Evolutionary conservation across 1,140 invertebrate species (phyloP).

Genomic region (Sitodiplosis mosellana): DNA sequence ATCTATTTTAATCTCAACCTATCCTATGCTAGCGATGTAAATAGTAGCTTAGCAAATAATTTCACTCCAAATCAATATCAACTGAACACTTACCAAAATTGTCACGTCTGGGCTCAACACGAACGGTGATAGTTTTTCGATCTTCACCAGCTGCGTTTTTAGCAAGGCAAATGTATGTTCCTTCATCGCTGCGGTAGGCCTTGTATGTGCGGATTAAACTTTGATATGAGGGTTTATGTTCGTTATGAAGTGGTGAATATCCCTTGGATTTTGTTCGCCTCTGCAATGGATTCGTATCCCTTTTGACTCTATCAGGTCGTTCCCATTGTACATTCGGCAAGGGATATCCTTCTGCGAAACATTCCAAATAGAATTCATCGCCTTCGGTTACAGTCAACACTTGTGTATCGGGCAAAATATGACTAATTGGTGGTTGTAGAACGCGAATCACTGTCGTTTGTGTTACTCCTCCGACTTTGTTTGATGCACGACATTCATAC

Average conservation of each 20-base stretch:
- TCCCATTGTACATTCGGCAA: slow-evolving; percentile 52
- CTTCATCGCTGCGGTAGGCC: slow-evolving; percentile 37
- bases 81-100: slow-evolving; percentile 18
- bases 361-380: slow-evolving; percentile 45
- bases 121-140: slow-evolving; percentile 47
- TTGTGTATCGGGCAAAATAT: slow-evolving; percentile 31
- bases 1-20: too few species aligned
- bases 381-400: slow-evolving; percentile 31
- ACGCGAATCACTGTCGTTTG: slow-evolving; percentile 47
- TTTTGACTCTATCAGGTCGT: too few species aligned
- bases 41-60: not conserved
- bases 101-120: slow-evolving; percentile 35
- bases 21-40: too few species aligned
- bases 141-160: slow-evolving; percentile 39
- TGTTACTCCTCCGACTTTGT: slow-evolving; percentile 48
- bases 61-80: too few species aligned
- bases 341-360: slow-evolving; percentile 57
- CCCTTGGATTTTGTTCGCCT: not conserved
- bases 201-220: slow-evolving; percentile 30
- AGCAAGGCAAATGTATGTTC: slow-evolving; percentile 50
- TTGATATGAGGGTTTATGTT: slow-evolving; percentile 8
- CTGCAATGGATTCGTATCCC: too few species aligned
- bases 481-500: slow-evolving; percentile 68
- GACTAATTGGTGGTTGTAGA: slow-evolving; percentile 40
- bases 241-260: slow-evolving; percentile 7